Evolutionary conservation across 2,113 vertebrate species (phyloP), one percentile per base, ranked within the genome.

Genomic region (Bothrops jararaca): DNA sequence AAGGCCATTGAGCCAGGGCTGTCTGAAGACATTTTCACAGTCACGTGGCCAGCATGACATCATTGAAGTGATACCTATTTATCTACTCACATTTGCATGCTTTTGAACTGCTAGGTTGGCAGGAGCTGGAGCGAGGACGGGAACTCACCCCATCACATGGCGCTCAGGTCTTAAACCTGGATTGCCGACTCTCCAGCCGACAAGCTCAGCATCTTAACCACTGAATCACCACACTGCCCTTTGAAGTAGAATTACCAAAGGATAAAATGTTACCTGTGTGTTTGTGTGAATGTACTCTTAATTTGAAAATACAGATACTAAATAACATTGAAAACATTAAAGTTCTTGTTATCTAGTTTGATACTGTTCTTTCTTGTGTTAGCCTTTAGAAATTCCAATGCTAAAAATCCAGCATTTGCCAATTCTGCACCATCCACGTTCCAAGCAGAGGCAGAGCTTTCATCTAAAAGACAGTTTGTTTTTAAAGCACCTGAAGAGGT

Each of bases 401-500:
- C 85, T 57, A 92, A 69, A 64, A 94, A 0, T 80, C 48, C 4
- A 92, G 26, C 26, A 34, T 88, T 92, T 8, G 92, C 95, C 90
- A 90, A 88, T 2, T 23, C 74, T 7, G 74, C 88, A 13, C 95
- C 93, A 0, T 91, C 96, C 3, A 98, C 98, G 98, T 95, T 74
- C 56, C 95, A n/a, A 93, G 97, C 96, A 60, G 97, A 98, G 22
- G 57, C 58, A 54, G 95, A 90, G 18, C 52, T 74, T 64, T 87
- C 52, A 3, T 0, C 93, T 60, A 95, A 96, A 52, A 97, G 94
- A 80, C 96, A 95, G 0, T 98, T 98, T 97, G 97, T 98, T 89
- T 99, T 98, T 96, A 95, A 86, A 95, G 97, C 98, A 90, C 97
- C 98, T 34, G 69, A 95, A 90, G 95, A 98, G 97, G 97, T 98